Conservation (phyloP, 2,888 invertebrate genomes). For the Sicus ferrugineus region DNA sequence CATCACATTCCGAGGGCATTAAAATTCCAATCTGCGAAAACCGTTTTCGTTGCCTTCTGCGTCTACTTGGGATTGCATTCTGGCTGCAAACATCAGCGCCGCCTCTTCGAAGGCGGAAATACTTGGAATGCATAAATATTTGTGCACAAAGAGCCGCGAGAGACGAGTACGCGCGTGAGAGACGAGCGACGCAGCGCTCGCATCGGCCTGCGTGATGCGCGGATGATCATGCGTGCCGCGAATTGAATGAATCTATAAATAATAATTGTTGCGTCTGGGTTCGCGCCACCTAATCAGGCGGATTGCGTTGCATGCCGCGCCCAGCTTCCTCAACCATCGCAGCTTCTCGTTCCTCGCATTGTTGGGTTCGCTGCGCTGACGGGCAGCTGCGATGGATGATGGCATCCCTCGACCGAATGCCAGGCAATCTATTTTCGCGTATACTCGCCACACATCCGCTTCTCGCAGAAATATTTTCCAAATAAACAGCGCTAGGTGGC, state of each 20-base stretch:
- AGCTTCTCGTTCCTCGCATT: not conserved
- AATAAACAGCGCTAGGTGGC: not conserved
- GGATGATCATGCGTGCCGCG: not conserved
- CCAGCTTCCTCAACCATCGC: not conserved
- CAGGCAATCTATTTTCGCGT: not conserved
- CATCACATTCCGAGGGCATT: constrained; percentile 20
- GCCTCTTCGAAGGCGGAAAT: constrained; percentile 8
- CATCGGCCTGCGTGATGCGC: not conserved
- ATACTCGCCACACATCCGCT: not conserved
- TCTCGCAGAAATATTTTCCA: not conserved
- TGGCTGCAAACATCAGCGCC: not conserved
- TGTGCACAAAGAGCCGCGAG: not conserved
- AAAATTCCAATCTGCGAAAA: constrained; percentile 15
- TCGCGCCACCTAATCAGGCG: not conserved
- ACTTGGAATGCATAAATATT: not conserved
- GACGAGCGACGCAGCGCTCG: not conserved
- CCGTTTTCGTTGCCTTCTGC: not conserved
- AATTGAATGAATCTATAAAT: constrained; percentile 10
- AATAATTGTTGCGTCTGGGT: not conserved
- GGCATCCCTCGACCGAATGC: no score
- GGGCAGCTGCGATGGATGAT: no score
- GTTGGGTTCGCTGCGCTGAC: not conserved
- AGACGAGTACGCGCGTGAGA: no score
- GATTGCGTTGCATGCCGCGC: no score
- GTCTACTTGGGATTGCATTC: not conserved